Base-by-base conservation (phyloP, 2,888 invertebrate genomes). In the Caenorhabditis sinica region DNA sequence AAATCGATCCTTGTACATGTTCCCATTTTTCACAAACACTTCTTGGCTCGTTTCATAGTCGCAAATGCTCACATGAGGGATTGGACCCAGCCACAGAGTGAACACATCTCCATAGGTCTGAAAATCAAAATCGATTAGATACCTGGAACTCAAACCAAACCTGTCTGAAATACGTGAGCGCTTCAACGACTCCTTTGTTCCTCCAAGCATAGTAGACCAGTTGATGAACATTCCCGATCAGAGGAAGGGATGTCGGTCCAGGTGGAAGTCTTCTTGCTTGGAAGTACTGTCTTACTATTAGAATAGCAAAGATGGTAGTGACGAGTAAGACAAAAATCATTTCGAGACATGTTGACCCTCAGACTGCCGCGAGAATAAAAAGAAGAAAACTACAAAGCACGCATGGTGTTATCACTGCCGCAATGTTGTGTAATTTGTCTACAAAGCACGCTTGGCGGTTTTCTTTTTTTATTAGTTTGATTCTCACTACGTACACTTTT, bases 221-320 rank as follows among this genome's bases (percentile, higher is more conserved):
- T n/a, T 86, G 83, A 25, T 65, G 86, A 36, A 86, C 25, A 40
- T 82, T 86, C 30, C 86, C 86, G n/a, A 86, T 75, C 0, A 86
- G 4, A 0, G 86, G 86, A n/a, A 83, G 40, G 23, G 86, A 63
- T 15, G 74, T 28, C 0, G 86, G 86, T 8, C 86, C 86, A 28
- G 81, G 81, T 15, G 81, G 81, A 15, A 81, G 60, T 23, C 28
- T 56, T 40, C 43, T 28, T 13, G 33, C 30, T 53, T 43, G 60
- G 40, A 28, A 43, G 20, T 68, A 61, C 17, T 82, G 82, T 33
- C 63, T 43, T 5, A 74, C 43, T 33, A 74, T 68, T 3, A 81
- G 58, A 23, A 63, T 5, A 13, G 72, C 58, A 5, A 80, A 25
- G 20, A 72, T 15, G 8, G 72, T 80, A 20, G 58, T 66, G 30